Base-by-base conservation (phyloP, 2,888 invertebrate genomes). In the Tenthredo distinguenda region DNA sequence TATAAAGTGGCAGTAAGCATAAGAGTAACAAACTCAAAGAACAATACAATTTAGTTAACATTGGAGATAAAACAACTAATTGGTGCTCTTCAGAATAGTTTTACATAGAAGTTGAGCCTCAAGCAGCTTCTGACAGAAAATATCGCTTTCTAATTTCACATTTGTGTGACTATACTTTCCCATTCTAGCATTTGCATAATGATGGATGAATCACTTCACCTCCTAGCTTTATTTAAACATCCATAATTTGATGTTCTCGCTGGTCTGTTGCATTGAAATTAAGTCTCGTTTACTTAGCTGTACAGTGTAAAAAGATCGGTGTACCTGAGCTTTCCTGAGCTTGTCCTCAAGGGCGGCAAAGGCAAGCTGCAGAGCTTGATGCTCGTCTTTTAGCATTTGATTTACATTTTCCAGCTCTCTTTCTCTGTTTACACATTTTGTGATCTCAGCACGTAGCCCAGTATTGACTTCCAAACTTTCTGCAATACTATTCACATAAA, bases 291-390 rank as follows among this genome's bases (percentile, higher is more conserved):
- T 15, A 58, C n/a, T 68, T 31, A 1, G 43, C 7, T 12, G 26
- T 26, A 10, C 47, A n/a, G n/a, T 40, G 26, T 47, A 26, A 72
- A 55, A 37, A 31, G 15, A 83, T 84, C 79, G 81, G 84, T 83
- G 90, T 93, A 97, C 97, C 95, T 97, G 97, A 74, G 96, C 95
- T 94, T 96, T 97, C 88, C 97, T 95, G 89, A 98, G 95, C 94
- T 98, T 98, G 31, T 98, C 98, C 94, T 99, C 99, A 74, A 99
- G 95, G 10, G 98, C 95, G 85, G 96, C 96, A 94, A 98, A 99
- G 2, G 98, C 98, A 88, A 99, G 95, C 92, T 99, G 99, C 86
- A 99, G 94, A 0, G 99, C 98, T 93, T 98, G 98, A 92, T 99
- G 98, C 94, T 99, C 99, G 94, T 99, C 99, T 91, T 97, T 95